These are phyloP conservation scores for Phylloscopus trochilus DNA, from an alignment of 2,113 vertebrate species.

Conservation along the genomic window DNA sequence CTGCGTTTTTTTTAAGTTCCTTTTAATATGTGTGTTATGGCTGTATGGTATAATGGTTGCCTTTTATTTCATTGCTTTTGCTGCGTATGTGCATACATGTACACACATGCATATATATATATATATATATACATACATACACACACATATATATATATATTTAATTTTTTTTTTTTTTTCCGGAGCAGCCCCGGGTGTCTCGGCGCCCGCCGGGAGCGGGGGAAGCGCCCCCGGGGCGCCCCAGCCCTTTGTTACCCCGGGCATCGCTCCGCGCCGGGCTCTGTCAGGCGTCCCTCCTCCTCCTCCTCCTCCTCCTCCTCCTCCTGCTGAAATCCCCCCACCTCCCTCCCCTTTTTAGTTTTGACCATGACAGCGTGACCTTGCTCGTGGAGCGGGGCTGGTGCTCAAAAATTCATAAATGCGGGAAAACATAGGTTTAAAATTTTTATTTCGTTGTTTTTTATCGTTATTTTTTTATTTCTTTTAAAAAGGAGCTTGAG, in stretches of 20 bases:
- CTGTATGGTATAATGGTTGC: fast-evolving
- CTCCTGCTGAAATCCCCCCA: background rate
- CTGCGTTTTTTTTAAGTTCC: fast-evolving
- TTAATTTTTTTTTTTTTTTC: no score
- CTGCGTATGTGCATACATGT: fast-evolving
- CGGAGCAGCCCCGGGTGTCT: background rate
- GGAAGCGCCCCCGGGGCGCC: background rate
- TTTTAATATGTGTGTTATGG: fast-evolving
- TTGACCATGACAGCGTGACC: background rate
- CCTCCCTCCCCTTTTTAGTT: background rate
- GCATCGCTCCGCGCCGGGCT: background rate
- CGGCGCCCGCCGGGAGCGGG: background rate
- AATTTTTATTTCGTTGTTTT: background rate
- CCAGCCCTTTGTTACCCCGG: background rate
- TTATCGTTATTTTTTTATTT: fast-evolving
- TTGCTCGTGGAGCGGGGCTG: background rate
- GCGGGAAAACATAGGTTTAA: background rate
- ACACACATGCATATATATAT: fast-evolving
- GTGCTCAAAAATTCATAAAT: background rate
- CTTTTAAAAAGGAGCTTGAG: background rate
- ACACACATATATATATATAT: fast-evolving
- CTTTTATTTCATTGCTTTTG: background rate
- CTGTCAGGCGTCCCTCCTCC: background rate
- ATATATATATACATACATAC: background rate
- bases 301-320: background rate